Evolutionary conservation across 2,888 invertebrate species (phyloP).

Genomic region (Eilema caniola): DNA sequence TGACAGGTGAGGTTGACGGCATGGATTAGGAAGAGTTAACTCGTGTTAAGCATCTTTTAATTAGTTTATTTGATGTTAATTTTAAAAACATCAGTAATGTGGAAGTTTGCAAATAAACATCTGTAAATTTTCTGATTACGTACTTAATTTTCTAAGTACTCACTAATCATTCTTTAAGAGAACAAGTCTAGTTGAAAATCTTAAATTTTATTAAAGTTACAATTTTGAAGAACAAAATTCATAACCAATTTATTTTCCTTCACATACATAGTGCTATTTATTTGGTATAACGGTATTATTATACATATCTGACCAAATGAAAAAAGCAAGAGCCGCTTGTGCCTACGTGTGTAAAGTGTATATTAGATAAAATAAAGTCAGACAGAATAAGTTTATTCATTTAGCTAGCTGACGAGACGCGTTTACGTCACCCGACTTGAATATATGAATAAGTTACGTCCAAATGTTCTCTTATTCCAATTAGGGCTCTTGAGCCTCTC

Average conservation of each 20-base stretch:
- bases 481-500: neutral
- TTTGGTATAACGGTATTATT: too few species aligned
- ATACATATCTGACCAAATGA: neutral
- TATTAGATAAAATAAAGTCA: conserved; percentile 18
- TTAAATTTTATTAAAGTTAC: too few species aligned
- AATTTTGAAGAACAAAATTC: neutral
- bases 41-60: neutral
- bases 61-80: neutral
- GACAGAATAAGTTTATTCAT: conserved; percentile 21
- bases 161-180: too few species aligned
- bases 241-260: neutral
- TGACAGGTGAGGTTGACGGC: too few species aligned
- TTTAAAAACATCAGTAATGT: neutral
- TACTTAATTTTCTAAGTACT: too few species aligned
- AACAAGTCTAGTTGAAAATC: too few species aligned
- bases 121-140: too few species aligned
- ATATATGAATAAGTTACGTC: conserved; percentile 18
- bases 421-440: conserved; percentile 16
- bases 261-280: neutral
- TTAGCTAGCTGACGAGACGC: conserved; percentile 15
- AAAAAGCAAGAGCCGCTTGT: conserved; percentile 7
- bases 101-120: too few species aligned
- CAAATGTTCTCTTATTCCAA: conserved; percentile 1
- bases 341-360: conserved; percentile 10
- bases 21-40: too few species aligned